A percentile compares a stretch with the other conserved stretches of the same genome.
phyloP scores from a whole-genome alignment of 1,140 invertebrate genomes.

The Aphelinus atriplicis region DNA sequence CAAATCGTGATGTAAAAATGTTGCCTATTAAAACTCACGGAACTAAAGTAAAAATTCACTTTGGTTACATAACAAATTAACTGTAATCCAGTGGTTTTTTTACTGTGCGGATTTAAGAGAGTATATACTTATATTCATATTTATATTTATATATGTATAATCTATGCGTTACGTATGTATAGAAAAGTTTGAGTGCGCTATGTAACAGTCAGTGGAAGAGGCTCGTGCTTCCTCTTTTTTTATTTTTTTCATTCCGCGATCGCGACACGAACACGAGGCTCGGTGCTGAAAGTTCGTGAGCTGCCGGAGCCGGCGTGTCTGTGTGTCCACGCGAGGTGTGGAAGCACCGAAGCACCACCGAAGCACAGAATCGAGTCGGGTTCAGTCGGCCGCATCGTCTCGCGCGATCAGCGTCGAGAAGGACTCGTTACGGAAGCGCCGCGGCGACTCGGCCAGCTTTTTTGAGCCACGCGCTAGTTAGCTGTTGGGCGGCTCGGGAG shows the following conservation, averaged over 20 bases:
- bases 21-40: too few relatives aligned
- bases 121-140: neutral
- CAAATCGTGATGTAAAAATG: too few relatives aligned
- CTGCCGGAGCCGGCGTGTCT: too few relatives aligned
- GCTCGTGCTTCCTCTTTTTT: too few relatives aligned
- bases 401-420: neutral
- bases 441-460: neutral
- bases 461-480: conserved; percentile 23
- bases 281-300: too few relatives aligned
- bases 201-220: neutral
- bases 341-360: too few relatives aligned
- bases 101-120: neutral
- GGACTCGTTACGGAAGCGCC: conserved; percentile 6
- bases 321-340: too few relatives aligned
- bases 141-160: conserved; percentile 12
- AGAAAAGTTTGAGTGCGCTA: conserved; percentile 14
- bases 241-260: too few relatives aligned
- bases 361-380: neutral
- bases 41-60: too few relatives aligned
- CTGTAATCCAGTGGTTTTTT: neutral
- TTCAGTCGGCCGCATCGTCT: neutral
- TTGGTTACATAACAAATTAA: too few relatives aligned
- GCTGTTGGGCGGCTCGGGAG: conserved; percentile 38
- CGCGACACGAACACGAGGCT: too few relatives aligned
- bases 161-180: conserved; percentile 23